Evolutionary conservation across 2,797 vertebrate genomes (phyloP), one percentile per base, ranked within the genome.

Genomic region (Scleropages formosus): DNA sequence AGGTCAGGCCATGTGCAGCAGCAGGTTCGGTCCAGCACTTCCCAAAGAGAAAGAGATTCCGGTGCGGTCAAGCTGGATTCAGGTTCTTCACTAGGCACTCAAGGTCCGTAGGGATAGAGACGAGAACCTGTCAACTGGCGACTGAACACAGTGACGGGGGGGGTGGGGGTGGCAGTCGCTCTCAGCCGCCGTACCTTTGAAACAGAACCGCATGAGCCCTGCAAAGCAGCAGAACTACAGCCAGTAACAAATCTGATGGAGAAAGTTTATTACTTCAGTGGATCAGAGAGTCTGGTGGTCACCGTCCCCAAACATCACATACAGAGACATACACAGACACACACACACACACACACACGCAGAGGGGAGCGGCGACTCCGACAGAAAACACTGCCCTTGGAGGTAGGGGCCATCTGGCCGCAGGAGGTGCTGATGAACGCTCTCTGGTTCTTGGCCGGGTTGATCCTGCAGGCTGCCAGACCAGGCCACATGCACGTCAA

Each of bases 21-120:
- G 18, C 47, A 56, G 49, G 26, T 51, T 56, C 26, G 68, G 70
- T 18, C 75, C 49, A 51, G 51, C 20, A 1, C 56, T 70, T 60
- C 65, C 39, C 8, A 83, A 84, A 81, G 64, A 24, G 22, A 73
- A 63, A 68, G 67, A 44, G 12, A 84, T 77, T 82, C 81, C 87
- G 83, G 80, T 78, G 81, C 78, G 86, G 88, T 86, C 85, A 62
- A 76, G 80, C 85, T 80, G 77, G 74, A 86, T 87, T 84, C 84
- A 75, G 78, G 51, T 56, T 80, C 67, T 79, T 85, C 86, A 86
- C 90, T 90, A 85, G 79, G 74, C 75, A 81, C 86, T 85, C 83
- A 77, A 77, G 74, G 78, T 81, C 80, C 80, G 63, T 87, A 83
- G 79, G 80, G 65, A 82, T 73, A 75, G 78, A 75, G 46, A 46